These are phyloP conservation scores for Platycheirus albimanus DNA, from an alignment of 2,888 invertebrate genomes.

Conservation along the genomic window DNA sequence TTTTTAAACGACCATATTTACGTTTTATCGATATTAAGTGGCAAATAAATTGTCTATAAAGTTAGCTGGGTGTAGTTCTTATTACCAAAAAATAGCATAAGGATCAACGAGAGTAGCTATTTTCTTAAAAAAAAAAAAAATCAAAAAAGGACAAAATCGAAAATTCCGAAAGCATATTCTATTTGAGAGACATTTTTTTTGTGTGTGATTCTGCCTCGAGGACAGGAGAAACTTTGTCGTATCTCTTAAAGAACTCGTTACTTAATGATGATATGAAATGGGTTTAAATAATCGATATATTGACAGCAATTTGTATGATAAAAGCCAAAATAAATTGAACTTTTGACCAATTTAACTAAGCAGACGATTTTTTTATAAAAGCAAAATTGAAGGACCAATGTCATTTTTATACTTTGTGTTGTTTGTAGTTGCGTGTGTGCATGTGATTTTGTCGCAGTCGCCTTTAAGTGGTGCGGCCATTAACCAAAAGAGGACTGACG, in stretches of 20 bases:
- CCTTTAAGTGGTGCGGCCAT: constrained; percentile 48
- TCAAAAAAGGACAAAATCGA: too few species aligned
- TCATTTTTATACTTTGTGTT: neutral
- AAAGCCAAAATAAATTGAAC: constrained; percentile 69
- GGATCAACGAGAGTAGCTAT: constrained; percentile 48
- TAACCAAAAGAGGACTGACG: constrained; percentile 22
- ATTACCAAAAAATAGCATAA: constrained; percentile 56
- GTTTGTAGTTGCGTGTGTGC: neutral
- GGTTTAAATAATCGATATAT: constrained; percentile 69
- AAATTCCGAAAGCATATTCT: constrained; percentile 50
- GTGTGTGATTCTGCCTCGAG: constrained; percentile 30
- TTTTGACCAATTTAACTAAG: constrained; percentile 71
- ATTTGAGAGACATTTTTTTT: constrained; percentile 1
- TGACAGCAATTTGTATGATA: constrained; percentile 74
- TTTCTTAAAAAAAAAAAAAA: neutral
- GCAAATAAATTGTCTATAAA: constrained; percentile 82
- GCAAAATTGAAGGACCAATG: constrained; percentile 21
- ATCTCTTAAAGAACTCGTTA: constrained; percentile 31
- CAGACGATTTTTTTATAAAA: constrained; percentile 32
- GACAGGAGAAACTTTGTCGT: constrained; percentile 52
- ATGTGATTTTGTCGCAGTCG: constrained; percentile 15
- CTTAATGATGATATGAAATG: constrained; percentile 60
- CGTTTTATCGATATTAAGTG: constrained; percentile 78
- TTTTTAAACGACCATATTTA: constrained; percentile 76
- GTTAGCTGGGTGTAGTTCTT: constrained; percentile 74